Base-by-base conservation (phyloP, 2,797 vertebrate species). In the Coregonus sp. region DNA sequence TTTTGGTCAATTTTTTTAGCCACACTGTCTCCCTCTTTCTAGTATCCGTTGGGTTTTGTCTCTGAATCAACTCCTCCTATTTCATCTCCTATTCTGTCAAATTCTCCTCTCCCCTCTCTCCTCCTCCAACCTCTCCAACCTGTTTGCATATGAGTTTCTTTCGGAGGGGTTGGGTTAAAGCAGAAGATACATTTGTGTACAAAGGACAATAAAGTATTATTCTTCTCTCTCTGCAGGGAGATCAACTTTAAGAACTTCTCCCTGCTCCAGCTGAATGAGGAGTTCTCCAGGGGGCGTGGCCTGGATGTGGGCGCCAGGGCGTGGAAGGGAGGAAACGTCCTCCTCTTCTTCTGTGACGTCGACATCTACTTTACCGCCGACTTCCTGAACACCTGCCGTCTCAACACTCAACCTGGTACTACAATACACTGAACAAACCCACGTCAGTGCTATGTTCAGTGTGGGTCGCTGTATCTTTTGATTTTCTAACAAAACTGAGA, bases 261-360 rank as follows among this genome's bases (percentile, higher is more conserved):
- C 1, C 95, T 99, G 86, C 96, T 99, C 87, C 97, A 97, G 78
- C 69, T 99, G 90, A 96, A 96, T 3, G 98, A 98, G 88, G 98
- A 98, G 75, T 99, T 99, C 87, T 99, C 98, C 66, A 93, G 98
- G 29, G 98, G 98, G 25, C 96, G 97, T 83, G 98, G 97, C 61
- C 92, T 99, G 7, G 97, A 99, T 0, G 80, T 98, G 0, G 98
- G 97, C 0, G 98, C 97, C 75, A 95, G 96, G 51, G 95, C 95
- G 69, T 99, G 98, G 97, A 98, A 95, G 82, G 96, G 97, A 77
- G 94, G 93, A 87, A 97, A 98, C 0, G 96, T 99, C 74, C 94
- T 99, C 75, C 96, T 99, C 15, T 99, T 99, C 89, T 99, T 99
- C 91, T 99, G 98, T 0, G 98, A 99, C 0, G 98, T 99, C 25